A percentile compares a stretch with the other conserved stretches of the same genome.
phyloP scores from a whole-genome alignment of 35 echinoderm and acorn worm genomes.

The Anneissia japonica region DNA sequence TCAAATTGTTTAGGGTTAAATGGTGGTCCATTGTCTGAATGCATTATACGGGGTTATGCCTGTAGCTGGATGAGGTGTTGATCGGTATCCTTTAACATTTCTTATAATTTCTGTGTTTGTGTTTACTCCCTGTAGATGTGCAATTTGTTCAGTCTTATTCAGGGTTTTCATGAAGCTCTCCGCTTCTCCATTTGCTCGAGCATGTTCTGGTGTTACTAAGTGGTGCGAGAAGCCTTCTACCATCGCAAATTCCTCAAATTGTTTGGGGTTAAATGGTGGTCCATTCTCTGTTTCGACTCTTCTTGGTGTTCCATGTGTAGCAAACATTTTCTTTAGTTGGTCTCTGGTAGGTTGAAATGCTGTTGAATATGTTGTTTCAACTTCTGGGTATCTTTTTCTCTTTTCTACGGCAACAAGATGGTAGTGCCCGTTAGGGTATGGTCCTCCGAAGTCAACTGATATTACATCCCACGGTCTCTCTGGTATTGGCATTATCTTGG shows the following conservation, averaged over 20 bases:
- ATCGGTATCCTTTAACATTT: conserved; percentile 54
- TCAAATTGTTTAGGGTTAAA: too few relatives aligned
- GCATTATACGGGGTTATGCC: conserved; percentile 32
- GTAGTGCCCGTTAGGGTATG: conserved; percentile 61
- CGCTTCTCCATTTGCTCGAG: conserved; percentile 52
- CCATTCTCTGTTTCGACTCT: conserved; percentile 50
- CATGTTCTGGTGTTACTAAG: conserved; percentile 31
- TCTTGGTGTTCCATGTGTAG: conserved; percentile 46
- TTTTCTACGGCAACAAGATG: conserved; percentile 53
- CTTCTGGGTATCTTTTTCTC: conserved; percentile 43
- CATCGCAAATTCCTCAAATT: conserved; percentile 46
- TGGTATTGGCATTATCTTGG: conserved; percentile 45
- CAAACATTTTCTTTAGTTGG: conserved; percentile 46
- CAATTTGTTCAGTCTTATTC: conserved; percentile 49
- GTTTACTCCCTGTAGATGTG: conserved; percentile 14
- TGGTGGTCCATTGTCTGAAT: too few relatives aligned
- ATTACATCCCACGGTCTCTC: conserved; percentile 49
- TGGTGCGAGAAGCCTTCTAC: conserved; percentile 46
- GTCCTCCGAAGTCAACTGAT: conserved; percentile 57
- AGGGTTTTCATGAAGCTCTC: conserved; percentile 55
- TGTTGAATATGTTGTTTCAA: conserved; percentile 21
- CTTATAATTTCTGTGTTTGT: conserved; percentile 14
- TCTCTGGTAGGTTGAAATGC: conserved; percentile 25
- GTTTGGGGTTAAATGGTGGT: conserved; percentile 48
- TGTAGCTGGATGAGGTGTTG: conserved; percentile 48